Evolutionary conservation across 2,113 vertebrate genomes (phyloP).

Genomic region (Callaeas wilsoni): DNA sequence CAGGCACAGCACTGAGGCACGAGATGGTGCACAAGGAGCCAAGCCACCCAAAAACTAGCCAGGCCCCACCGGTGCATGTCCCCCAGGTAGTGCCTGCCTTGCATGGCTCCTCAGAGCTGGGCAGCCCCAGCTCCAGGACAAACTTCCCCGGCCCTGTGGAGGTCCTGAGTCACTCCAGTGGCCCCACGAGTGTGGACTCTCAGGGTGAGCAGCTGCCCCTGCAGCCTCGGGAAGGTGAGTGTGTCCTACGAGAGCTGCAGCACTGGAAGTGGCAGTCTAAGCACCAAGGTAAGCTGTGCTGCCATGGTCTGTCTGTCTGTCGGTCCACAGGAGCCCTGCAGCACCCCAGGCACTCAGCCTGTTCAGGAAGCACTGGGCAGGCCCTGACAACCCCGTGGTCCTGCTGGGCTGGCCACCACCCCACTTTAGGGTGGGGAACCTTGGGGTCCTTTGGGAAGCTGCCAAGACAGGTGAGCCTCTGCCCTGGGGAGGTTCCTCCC

Average conservation of each 20-base stretch:
- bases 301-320: background rate
- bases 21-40: accelerated
- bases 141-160: background rate
- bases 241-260: background rate
- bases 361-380: background rate
- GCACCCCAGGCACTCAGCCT: background rate
- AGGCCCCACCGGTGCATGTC: background rate
- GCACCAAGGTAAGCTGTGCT: background rate
- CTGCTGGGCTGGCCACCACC: background rate
- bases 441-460: background rate
- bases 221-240: background rate
- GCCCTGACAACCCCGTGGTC: background rate
- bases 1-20: background rate
- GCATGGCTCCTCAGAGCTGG: background rate
- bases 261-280: background rate
- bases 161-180: background rate
- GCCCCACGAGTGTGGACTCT: too few species aligned
- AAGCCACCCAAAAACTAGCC: background rate
- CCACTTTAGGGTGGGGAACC: too few species aligned
- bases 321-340: background rate
- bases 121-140: background rate
- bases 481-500: background rate
- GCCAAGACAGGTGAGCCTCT: background rate
- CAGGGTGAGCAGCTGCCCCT: background rate
- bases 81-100: background rate